These are phyloP conservation scores for Acomys russatus DNA, from an alignment of 2,797 vertebrate species.

Conservation along the genomic window DNA sequence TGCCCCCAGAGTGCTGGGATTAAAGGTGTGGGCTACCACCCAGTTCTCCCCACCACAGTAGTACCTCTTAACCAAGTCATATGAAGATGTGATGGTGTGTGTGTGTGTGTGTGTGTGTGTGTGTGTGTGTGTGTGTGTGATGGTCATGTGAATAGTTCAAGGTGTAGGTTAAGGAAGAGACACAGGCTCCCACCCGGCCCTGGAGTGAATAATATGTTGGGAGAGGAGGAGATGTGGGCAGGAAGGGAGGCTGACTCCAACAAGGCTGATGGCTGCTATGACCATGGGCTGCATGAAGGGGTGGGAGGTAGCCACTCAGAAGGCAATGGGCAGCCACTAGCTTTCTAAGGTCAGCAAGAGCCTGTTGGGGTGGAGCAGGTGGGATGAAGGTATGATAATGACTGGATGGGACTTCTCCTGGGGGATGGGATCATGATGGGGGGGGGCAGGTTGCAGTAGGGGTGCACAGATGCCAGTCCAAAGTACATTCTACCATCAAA, in stretches of 20 bases:
- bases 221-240: neutral
- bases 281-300: neutral
- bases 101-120: neutral
- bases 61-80: neutral
- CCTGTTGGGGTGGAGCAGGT: conserved; percentile 9
- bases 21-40: neutral
- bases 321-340: neutral
- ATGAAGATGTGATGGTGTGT: neutral
- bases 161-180: conserved; percentile 5
- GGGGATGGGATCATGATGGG: neutral
- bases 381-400: neutral
- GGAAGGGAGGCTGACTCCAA: neutral
- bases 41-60: too few species aligned
- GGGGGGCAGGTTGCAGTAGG: neutral
- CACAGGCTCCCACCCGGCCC: neutral
- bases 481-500: neutral
- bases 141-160: neutral
- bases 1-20: neutral
- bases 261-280: neutral
- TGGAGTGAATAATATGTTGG: neutral
- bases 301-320: neutral
- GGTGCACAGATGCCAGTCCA: neutral
- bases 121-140: neutral
- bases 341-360: conserved; percentile 66
- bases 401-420: conserved; percentile 31